These are phyloP conservation scores for Leptodirus hochenwartii DNA, from an alignment of 2,888 invertebrate species.

Conservation along the genomic window DNA sequence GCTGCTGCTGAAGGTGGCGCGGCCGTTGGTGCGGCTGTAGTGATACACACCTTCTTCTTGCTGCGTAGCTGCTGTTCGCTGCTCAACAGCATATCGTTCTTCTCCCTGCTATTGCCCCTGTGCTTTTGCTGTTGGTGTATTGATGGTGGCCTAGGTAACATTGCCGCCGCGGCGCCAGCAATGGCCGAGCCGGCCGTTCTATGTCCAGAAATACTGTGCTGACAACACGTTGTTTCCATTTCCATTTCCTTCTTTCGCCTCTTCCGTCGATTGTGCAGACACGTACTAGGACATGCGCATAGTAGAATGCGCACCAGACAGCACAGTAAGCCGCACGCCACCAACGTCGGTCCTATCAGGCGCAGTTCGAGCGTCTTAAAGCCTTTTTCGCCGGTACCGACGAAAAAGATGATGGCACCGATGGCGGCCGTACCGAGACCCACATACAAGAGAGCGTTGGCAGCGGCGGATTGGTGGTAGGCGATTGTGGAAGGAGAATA, in stretches of 20 bases:
- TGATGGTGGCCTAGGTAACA: no score
- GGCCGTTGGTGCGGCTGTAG: no score
- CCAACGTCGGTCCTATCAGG: constrained; percentile 61
- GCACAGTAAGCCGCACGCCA: constrained; percentile 58
- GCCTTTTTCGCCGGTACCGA: constrained; percentile 77
- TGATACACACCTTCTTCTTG: no score
- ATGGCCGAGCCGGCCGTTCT: no score
- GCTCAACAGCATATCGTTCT: no score
- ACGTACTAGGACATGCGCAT: constrained; percentile 67
- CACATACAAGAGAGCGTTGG: constrained; percentile 68
- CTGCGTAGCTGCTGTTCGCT: no score
- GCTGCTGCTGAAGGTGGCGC: no score
- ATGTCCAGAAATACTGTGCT: no score
- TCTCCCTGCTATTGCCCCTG: no score
- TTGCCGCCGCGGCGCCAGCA: no score
- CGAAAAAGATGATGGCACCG: constrained; percentile 75
- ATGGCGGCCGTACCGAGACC: constrained; percentile 68
- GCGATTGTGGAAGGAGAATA: constrained; percentile 46
- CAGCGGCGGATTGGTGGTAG: constrained; percentile 59
- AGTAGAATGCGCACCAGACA: constrained; percentile 67
- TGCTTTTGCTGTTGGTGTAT: no score
- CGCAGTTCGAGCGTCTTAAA: constrained; percentile 73
- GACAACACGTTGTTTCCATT: no score
- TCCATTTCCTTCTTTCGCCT: constrained; percentile 14
- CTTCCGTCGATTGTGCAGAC: constrained; percentile 33